Conservation (phyloP, 2,797 vertebrate species). For the Morelia viridis region DNA sequence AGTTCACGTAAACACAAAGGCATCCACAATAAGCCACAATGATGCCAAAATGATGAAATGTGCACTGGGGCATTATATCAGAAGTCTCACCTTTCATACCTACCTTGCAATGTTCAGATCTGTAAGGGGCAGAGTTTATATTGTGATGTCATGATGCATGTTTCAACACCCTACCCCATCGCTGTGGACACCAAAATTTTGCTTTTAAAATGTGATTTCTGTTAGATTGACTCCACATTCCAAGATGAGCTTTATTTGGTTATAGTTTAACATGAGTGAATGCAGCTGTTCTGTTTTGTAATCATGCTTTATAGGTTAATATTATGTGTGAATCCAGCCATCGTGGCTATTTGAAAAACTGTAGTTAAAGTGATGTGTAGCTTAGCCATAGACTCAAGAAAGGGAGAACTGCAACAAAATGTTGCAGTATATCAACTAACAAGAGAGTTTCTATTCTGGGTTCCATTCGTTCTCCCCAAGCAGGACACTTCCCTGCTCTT, state of each 20-base stretch:
- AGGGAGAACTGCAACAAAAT: neutral
- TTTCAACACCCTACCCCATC: neutral
- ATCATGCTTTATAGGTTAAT: neutral
- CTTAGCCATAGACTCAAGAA: neutral
- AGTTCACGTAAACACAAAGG: neutral
- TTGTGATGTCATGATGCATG: neutral
- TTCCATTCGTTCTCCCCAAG: neutral
- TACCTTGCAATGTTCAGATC: neutral
- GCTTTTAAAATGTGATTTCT: neutral
- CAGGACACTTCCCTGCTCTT: neutral
- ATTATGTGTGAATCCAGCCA: neutral
- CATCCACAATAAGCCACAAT: neutral
- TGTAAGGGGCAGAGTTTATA: neutral
- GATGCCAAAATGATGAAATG: neutral
- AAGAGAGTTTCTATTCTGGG: neutral
- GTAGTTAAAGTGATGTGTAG: neutral
- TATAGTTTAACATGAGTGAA: neutral
- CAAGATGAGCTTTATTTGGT: neutral
- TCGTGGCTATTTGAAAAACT: neutral
- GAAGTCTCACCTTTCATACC: neutral
- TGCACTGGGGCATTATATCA: neutral
- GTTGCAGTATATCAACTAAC: neutral
- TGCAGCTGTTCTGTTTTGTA: neutral
- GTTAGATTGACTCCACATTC: neutral
- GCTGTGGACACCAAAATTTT: neutral